phyloP scores from a whole-genome alignment of 1,140 invertebrate genomes.

The Sycobia sp. region DNA sequence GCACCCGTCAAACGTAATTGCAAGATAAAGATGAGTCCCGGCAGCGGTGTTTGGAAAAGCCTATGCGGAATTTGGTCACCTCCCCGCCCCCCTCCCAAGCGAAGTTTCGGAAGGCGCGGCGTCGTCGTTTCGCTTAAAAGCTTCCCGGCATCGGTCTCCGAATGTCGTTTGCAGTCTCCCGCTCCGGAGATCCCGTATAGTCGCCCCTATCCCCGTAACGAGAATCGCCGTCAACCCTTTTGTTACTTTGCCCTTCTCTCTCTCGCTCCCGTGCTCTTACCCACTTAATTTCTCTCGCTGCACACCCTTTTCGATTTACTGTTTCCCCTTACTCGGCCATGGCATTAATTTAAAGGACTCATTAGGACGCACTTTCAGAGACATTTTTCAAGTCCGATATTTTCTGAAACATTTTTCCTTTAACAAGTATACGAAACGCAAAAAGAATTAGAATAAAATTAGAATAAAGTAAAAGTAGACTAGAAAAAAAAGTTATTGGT shows the following conservation, averaged over 20 bases:
- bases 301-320: constrained; percentile 6
- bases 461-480: too few relatives aligned
- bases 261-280: background rate
- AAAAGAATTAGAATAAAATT: too few relatives aligned
- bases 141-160: constrained; percentile 53
- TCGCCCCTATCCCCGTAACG: too few relatives aligned
- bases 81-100: too few relatives aligned
- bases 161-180: constrained; percentile 41
- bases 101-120: too few relatives aligned
- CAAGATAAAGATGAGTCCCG: too few relatives aligned
- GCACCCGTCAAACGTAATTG: too few relatives aligned
- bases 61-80: constrained; percentile 39
- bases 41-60: constrained; percentile 34
- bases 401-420: background rate
- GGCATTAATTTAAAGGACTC: background rate
- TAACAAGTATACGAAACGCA: too few relatives aligned
- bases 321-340: constrained; percentile 5
- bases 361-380: background rate
- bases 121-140: constrained; percentile 56
- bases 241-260: background rate
- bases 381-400: background rate
- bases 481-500: too few relatives aligned
- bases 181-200: background rate
- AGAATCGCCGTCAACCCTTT: background rate
- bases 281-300: constrained; percentile 17